These are phyloP conservation scores for Tachystola acroxantha DNA, from an alignment of 2,888 invertebrate species.

Conservation along the genomic window DNA sequence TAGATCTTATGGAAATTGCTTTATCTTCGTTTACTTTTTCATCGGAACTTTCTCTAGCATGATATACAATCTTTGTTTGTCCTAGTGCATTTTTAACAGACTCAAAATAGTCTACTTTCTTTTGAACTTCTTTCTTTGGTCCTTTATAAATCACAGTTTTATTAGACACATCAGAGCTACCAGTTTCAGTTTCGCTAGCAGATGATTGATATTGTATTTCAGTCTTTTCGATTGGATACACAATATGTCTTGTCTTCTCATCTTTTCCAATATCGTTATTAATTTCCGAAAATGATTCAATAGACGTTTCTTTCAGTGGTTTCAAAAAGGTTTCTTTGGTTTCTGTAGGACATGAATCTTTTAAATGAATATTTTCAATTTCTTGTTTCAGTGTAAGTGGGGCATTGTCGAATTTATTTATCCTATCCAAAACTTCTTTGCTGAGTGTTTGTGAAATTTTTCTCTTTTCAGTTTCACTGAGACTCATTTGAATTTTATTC, in stretches of 20 bases:
- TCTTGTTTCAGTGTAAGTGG: constrained; percentile 62
- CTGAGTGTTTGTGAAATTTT: constrained; percentile 85
- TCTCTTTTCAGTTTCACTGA: constrained; percentile 85
- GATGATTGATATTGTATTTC: constrained; percentile 64
- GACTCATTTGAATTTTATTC: constrained; percentile 68
- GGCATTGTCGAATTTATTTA: constrained; percentile 62
- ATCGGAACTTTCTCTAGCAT: constrained; percentile 71
- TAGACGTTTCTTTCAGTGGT: constrained; percentile 7
- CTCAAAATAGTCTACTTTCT: constrained; percentile 90
- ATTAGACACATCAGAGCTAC: constrained; percentile 84
- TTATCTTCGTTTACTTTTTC: constrained; percentile 57
- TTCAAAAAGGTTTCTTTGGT: constrained; percentile 8
- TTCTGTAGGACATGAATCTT: background rate
- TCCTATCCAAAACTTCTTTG: constrained; percentile 83
- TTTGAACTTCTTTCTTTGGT: constrained; percentile 81
- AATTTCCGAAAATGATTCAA: constrained; percentile 13
- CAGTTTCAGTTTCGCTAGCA: constrained; percentile 84
- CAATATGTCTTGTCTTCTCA: constrained; percentile 58
- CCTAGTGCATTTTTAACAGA: constrained; percentile 77
- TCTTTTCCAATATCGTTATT: constrained; percentile 61
- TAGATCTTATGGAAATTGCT: constrained; percentile 15
- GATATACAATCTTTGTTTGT: constrained; percentile 66
- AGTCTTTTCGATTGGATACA: constrained; percentile 42
- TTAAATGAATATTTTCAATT: constrained; percentile 71
- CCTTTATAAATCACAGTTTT: constrained; percentile 82